Base-by-base conservation (phyloP, 2,888 invertebrate genomes). In the Tenthredo scrophulariae region DNA sequence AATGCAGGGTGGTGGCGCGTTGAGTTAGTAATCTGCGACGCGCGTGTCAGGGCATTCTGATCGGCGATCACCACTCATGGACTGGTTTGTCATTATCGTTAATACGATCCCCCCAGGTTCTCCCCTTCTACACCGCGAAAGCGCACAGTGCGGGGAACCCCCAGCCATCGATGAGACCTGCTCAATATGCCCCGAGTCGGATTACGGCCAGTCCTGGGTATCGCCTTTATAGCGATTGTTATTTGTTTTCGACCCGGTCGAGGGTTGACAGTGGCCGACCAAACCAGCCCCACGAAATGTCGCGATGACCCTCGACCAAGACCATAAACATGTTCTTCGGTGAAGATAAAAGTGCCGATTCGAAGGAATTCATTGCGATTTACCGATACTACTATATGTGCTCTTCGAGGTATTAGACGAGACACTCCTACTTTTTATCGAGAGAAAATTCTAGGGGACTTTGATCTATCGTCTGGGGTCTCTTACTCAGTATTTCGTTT, bases 1-100 rank as follows among this genome's bases (percentile, higher is more conserved):
- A 54, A 77, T 50, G 77, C 18, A 40, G 37, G 43, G 43, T 54
- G 26, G 83, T 67, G 83, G 67, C 65, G 83, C 83, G 67, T 46
- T 40, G 70, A 65, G 67, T 50, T 83, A 29, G 67, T 83, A 83
- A 83, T 83, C 83, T 83, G 46, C 46, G 83, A 46, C 26, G 83
- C 83, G 89, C 91, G 91, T 91, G 91, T 90, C 88, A 87, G 86
- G 89, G 90, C 90, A 91, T 91, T 87, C 89, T 88, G 90, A 91
- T 90, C 88, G 87, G 88, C 88, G 89, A 89, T 91, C 89, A 89
- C 86, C 89, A 88, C 89, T 90, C 62, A 70, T 37, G 83, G 83
- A 83, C 65, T 67, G 67, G 83, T 46, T 83, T 58, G 83, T 83
- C 83, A 83, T 83, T 83, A 83, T 83, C 83, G 83, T 83, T 83